A percentile compares a stretch with the other conserved stretches of the same genome.
These are phyloP conservation scores for Lamellibrachia luymesi DNA, from an alignment of 1,140 invertebrate species.

Conservation along the genomic window DNA sequence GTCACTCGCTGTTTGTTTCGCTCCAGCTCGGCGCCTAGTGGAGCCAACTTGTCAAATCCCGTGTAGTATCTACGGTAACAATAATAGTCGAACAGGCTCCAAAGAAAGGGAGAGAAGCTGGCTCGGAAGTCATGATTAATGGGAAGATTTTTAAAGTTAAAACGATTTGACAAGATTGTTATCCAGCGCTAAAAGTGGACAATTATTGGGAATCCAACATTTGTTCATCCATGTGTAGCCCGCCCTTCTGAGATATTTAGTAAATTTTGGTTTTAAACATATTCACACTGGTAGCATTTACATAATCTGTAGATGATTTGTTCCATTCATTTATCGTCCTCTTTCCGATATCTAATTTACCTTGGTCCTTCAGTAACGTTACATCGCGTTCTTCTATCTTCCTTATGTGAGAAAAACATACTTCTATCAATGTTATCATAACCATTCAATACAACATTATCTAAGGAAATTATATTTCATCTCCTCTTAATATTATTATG, in stretches of 20 bases:
- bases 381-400: not conserved
- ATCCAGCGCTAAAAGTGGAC: too few relatives aligned
- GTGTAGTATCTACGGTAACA: not conserved
- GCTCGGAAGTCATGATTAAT: too few relatives aligned
- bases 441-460: not conserved
- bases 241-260: not conserved
- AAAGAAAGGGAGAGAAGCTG: too few relatives aligned
- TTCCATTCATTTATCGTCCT: too few relatives aligned
- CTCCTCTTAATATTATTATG: not conserved
- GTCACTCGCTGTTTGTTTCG: not conserved
- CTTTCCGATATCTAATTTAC: not conserved
- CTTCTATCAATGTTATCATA: not conserved
- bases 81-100: not conserved
- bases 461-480: not conserved
- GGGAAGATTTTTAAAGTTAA: too few relatives aligned
- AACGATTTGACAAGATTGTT: too few relatives aligned
- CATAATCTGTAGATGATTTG: too few relatives aligned
- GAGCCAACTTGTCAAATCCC: slow-evolving; percentile 8
- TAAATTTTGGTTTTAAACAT: not conserved
- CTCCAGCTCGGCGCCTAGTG: slow-evolving; percentile 4
- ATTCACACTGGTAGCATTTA: not conserved
- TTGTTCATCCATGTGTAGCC: too few relatives aligned
- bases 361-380: not conserved
- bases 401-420: not conserved
- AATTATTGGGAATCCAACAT: too few relatives aligned